Base-by-base conservation (phyloP, 2,113 vertebrate species). In the Neotragus pygmaeus region DNA sequence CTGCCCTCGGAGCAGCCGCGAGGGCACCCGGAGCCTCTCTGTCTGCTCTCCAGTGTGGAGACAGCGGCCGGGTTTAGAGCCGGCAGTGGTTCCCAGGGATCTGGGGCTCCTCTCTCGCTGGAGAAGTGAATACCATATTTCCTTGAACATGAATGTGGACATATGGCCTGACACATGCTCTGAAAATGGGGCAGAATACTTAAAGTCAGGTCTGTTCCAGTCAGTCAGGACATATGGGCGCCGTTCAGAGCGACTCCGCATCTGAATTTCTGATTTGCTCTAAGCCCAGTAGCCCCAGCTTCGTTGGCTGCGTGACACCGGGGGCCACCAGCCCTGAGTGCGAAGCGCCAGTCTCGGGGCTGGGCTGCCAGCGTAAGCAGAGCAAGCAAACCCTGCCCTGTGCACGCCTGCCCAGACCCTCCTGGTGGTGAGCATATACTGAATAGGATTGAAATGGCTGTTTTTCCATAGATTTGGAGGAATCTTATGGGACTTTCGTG, bases 141-240 rank as follows among this genome's bases (percentile, higher is more conserved):
- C 75, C 91, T 93, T 88, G 84, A 62, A 75, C 96, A 80, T 47
- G 87, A 90, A 92, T 92, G 84, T 77, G 88, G 73, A 77, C 94
- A 91, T 95, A 88, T 87, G 93, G 95, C 60, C 95, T 45, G 85
- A 85, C 92, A 91, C 64, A 62, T 90, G 93, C 88, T 97, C 91
- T 85, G 96, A 88, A 88, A 95, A 82, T 92, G 88, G 97, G 77
- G 23, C 91, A 85, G 97, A 80, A 49, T 75, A 66, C 92, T 51
- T 70, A 75, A n/a, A 75, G 62, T 64, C 45, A 86, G 96, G 90
- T 70, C 97, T 88, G 94, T 96, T 85, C 92, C 55, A 70, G 86
- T 30, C 96, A 73, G 7, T 78, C 27, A 60, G 96, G 92, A 80
- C 90, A 90, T 75, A 78, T 43, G 62, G 92, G 39, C 21, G 1